A percentile compares a stretch with the other conserved stretches of the same genome.
These are phyloP conservation scores for Anthopleura xanthogrammica DNA, from an alignment of 92 coral and sea anemone genomes.

Conservation along the genomic window DNA sequence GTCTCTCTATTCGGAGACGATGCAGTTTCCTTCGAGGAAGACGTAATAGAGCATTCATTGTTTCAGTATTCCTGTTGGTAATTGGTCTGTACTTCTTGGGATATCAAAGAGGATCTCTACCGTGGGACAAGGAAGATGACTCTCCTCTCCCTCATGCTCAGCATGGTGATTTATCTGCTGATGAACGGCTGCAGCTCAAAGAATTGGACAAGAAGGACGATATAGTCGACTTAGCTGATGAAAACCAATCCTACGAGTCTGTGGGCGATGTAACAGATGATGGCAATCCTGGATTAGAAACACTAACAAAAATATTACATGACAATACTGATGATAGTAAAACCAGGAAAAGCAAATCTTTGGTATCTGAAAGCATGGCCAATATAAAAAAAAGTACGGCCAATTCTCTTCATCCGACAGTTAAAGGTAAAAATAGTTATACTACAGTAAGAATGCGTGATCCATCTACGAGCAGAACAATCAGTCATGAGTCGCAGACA, in stretches of 20 bases:
- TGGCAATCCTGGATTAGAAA: neutral
- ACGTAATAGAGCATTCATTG: neutral
- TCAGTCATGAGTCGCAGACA: neutral
- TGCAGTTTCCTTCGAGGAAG: neutral
- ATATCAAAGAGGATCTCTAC: neutral
- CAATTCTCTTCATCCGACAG: neutral
- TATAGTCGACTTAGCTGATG: neutral
- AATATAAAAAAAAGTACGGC: neutral
- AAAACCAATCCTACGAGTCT: neutral
- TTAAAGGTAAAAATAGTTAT: neutral
- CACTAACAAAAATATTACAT: neutral
- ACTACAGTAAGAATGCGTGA: neutral
- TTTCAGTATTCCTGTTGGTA: neutral
- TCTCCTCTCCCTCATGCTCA: neutral
- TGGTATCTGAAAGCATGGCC: neutral
- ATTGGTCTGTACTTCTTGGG: neutral
- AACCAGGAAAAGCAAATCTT: neutral
- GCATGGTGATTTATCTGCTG: neutral
- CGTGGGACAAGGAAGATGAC: neutral
- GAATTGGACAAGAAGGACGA: neutral
- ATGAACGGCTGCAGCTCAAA: neutral
- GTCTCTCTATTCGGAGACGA: neutral
- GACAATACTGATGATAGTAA: neutral
- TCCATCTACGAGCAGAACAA: neutral
- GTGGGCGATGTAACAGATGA: neutral